phyloP scores from a whole-genome alignment of 2,113 vertebrate genomes.

The Hemibagrus wyckioides region DNA sequence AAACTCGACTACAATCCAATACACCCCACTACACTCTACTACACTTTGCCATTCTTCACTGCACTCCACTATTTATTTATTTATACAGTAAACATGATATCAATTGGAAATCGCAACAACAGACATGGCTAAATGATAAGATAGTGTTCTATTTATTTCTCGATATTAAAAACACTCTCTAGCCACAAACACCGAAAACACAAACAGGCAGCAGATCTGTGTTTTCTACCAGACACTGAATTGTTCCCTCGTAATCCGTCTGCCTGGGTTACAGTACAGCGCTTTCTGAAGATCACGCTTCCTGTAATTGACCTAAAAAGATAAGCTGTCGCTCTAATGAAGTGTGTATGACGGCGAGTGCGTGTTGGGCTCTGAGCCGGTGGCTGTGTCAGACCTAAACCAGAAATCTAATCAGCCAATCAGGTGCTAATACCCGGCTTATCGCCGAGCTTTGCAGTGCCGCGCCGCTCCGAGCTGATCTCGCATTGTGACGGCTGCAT shows the following conservation, averaged over 20 bases:
- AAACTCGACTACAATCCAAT: background rate
- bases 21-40: background rate
- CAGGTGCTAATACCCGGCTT: constrained; percentile 30
- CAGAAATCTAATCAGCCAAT: constrained; percentile 35
- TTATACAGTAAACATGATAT: too few relatives aligned
- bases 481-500: constrained; percentile 6
- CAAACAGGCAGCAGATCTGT: too few relatives aligned
- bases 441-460: constrained; percentile 16
- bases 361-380: background rate
- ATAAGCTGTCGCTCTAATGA: constrained; percentile 35
- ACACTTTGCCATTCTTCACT: background rate
- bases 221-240: background rate
- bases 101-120: too few relatives aligned
- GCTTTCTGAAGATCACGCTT: constrained; percentile 6
- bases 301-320: constrained; percentile 24
- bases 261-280: background rate
- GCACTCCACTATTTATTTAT: background rate
- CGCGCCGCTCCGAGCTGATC: constrained; percentile 25
- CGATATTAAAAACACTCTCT: background rate
- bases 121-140: background rate
- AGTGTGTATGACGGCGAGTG: background rate
- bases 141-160: background rate
- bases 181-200: background rate
- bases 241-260: background rate
- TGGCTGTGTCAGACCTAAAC: constrained; percentile 19